A percentile compares a stretch with the other conserved stretches of the same genome.
Conservation (phyloP, 2,888 invertebrate species). For the Drosophila nr. perissopoda region DNA sequence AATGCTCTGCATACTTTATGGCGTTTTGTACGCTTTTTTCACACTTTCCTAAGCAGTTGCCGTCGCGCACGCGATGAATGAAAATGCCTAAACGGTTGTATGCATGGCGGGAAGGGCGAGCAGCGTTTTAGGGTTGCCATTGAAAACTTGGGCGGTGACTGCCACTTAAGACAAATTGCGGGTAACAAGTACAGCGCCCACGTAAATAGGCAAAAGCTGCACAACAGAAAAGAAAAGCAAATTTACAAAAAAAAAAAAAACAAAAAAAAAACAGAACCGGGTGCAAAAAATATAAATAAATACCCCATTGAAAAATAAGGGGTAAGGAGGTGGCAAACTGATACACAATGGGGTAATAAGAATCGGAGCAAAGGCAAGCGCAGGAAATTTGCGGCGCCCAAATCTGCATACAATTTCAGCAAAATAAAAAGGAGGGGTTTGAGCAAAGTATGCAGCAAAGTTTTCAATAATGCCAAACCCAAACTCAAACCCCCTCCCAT, state of each 20-base stretch:
- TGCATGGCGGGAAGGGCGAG: background rate
- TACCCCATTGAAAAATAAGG: constrained; percentile 47
- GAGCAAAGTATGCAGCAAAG: constrained; percentile 61
- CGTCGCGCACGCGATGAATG: constrained; percentile 59
- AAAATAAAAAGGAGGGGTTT: constrained; percentile 34
- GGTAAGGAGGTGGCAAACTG: constrained; percentile 23
- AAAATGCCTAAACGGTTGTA: constrained; percentile 41
- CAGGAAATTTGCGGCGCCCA: constrained; percentile 61
- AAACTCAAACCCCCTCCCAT: background rate
- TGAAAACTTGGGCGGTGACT: constrained; percentile 52
- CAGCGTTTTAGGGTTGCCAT: constrained; percentile 20
- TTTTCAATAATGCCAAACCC: constrained; percentile 48
- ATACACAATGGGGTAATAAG: constrained; percentile 57
- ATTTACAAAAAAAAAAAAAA: constrained; percentile 15
- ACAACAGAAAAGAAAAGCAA: constrained; percentile 9
- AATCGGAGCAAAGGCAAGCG: constrained; percentile 31
- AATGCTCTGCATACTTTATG: constrained; percentile 83
- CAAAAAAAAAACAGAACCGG: constrained; percentile 16
- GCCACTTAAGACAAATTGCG: constrained; percentile 84
- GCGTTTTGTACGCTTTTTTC: constrained; percentile 76
- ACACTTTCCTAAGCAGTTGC: constrained; percentile 64
- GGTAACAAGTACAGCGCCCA: constrained; percentile 75
- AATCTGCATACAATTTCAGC: constrained; percentile 66
- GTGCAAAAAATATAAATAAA: constrained; percentile 55
- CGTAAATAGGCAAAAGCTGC: constrained; percentile 63